Evolutionary conservation across 53 echinoderm and acorn worm species (phyloP), one percentile per base, ranked within the genome.

Genomic region (Patiria pectinifera): DNA sequence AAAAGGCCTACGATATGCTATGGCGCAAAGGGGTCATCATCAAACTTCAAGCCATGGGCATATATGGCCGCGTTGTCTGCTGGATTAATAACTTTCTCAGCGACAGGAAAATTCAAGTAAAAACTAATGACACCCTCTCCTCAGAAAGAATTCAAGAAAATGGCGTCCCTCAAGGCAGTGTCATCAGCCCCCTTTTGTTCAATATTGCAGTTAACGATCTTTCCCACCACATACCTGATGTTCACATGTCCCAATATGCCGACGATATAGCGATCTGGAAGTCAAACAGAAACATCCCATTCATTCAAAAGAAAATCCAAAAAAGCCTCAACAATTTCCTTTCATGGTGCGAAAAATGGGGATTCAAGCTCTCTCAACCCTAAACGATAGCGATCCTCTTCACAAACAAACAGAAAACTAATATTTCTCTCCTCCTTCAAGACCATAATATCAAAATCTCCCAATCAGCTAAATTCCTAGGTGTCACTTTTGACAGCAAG

Each of bases 151-250:
- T 5, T 19, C 45, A 35, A 35, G 35, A 87, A 69, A 89, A 78
- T 61, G 89, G 89, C 11, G 26, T 89, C n/a, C 53, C 89, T 18
- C 91, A 82, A 72, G 91, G 82, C 3, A 82, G 91, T 91, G 91
- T 81, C 12, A 82, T 66, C 19, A 81, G 82, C 80, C 81, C 91
- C 2, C 7, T 88, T 9, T 22, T 86, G 14, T 88, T 88, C 48
- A 88, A 88, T 78, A 88, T 88, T 78, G 77, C 89, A 1, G 59
- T 77, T 5, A 81, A 81, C 21, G 78, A 88, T 78, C 24, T 90
- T 14, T 18, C 90, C 18, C 3, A 43, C 2, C 9, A 8, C 0
- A 8, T 80, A 3, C 11, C 59, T 46, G 43, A 80, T 35, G 63
- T 78, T 18, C 49, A 88, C 4, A 53, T 88, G 4, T 75, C 88